Evolutionary conservation across 1,140 invertebrate genomes (phyloP).

Genomic region (Triops longicaudatus): DNA sequence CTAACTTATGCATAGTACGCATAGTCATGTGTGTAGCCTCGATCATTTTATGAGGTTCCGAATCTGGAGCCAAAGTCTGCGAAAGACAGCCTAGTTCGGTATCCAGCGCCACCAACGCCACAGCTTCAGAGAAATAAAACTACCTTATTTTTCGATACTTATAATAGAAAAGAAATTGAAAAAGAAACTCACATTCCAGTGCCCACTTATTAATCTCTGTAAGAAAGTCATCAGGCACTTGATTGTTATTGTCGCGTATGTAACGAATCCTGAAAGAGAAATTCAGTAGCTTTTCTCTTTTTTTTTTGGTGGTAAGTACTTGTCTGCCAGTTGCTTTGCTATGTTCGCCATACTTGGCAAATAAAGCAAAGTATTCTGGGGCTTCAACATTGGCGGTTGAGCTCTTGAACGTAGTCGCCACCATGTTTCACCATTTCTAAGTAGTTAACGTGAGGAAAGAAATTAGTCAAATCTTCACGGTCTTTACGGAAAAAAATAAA

Average conservation of each 20-base stretch:
- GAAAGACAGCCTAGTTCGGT: slow-evolving; percentile 73
- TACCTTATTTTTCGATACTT: too few species aligned
- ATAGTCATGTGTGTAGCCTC: slow-evolving; percentile 73
- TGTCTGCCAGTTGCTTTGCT: slow-evolving; percentile 34
- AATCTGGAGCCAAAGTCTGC: slow-evolving; percentile 52
- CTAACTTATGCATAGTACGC: slow-evolving; percentile 68
- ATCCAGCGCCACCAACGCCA: slow-evolving; percentile 74
- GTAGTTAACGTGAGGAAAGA: slow-evolving; percentile 21
- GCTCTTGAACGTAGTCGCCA: slow-evolving; percentile 35
- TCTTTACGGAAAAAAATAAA: too few species aligned
- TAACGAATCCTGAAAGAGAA: slow-evolving; percentile 50
- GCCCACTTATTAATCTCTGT: slow-evolving; percentile 80
- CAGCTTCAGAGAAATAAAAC: slow-evolving; percentile 49
- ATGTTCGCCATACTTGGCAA: slow-evolving; percentile 36
- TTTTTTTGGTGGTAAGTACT: slow-evolving; percentile 44
- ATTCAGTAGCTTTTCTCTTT: too few species aligned
- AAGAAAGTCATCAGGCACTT: slow-evolving; percentile 66
- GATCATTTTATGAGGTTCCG: slow-evolving; percentile 75
- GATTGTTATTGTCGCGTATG: slow-evolving; percentile 53
- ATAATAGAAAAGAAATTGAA: too few species aligned
- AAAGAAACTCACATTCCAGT: slow-evolving; percentile 64
- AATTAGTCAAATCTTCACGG: too few species aligned
- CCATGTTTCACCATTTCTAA: slow-evolving; percentile 41
- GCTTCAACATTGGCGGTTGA: slow-evolving; percentile 36
- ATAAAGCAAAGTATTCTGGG: slow-evolving; percentile 35